These are phyloP conservation scores for Tigriopus californicus DNA, from an alignment of 2,888 invertebrate genomes.

Conservation along the genomic window DNA sequence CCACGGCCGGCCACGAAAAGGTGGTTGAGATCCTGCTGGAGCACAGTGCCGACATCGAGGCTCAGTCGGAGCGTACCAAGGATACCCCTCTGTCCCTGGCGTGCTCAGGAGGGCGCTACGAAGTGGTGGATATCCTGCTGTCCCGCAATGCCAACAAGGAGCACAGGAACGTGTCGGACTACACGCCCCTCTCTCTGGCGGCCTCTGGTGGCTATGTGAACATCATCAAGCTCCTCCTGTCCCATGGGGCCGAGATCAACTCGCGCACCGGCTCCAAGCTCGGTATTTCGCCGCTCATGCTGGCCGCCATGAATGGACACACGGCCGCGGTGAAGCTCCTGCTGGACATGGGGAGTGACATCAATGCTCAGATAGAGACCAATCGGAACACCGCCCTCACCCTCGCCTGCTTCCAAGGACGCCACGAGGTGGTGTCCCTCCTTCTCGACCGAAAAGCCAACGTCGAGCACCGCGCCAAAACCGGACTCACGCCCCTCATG, in stretches of 20 bases:
- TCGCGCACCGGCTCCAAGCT: conserved; percentile 89
- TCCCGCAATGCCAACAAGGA: conserved; percentile 84
- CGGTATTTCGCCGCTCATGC: conserved; percentile 95
- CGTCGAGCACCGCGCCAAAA: conserved; percentile 97
- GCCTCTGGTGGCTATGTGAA: conserved; percentile 97
- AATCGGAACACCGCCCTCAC: conserved; percentile 96
- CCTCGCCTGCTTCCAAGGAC: conserved; percentile 94
- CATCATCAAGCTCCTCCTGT: conserved; percentile 80
- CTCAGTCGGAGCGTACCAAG: conserved; percentile 95
- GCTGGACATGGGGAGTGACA: conserved; percentile 94
- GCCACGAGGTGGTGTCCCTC: conserved; percentile 92
- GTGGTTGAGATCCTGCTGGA: conserved; percentile 82
- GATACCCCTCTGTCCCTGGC: conserved; percentile 93
- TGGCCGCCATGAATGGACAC: conserved; percentile 98
- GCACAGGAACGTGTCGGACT: conserved; percentile 95
- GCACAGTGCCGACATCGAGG: conserved; percentile 90
- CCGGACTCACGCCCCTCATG: conserved; percentile 95
- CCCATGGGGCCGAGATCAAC: conserved; percentile 93
- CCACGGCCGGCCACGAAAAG: conserved; percentile 83
- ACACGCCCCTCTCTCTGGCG: conserved; percentile 93
- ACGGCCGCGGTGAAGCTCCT: conserved; percentile 44
- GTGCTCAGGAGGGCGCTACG: conserved; percentile 90
- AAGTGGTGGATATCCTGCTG: conserved; percentile 67
- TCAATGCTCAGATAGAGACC: conserved; percentile 98
- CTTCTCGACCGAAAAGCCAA: conserved; percentile 90